Base-by-base conservation (phyloP, 1,140 invertebrate species). In the Atta colombica region DNA sequence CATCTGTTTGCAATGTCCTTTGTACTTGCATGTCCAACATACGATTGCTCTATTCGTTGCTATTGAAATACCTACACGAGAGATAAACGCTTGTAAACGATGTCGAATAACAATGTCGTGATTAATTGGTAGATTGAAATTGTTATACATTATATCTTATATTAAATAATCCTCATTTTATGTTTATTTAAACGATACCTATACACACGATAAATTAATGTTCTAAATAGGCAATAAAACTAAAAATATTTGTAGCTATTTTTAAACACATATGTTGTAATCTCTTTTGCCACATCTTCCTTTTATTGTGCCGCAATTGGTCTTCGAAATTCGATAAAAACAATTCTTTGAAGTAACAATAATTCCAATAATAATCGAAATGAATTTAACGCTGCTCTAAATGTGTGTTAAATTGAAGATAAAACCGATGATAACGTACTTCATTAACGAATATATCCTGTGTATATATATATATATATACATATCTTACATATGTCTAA, bases 11-110 rank as follows among this genome's bases (percentile, higher is more conserved):
- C 25, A 61, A 16, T 10, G 18, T 75, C 80, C 69, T 84, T 84
- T 84, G 80, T 75, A 63, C 58, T 31, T n/a, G 69, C 69, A 49
- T 71, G 69, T 75, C 39, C 69, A 14, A 84, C 45, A 61, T 84
- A 16, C 69, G 69, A 84, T 75, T 84, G 74, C 39, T 84, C 68
- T 16, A 74, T 18, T 84, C 55, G 39, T 35, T 3, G 55, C 69
- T 60, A 35, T 49, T 75, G 80, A 49, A 63, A 84, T 8, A 55
- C 51, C 69, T 51, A 12, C 39, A 31, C n/a, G 39, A 16, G 25
- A 74, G 25, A 61, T 84, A 84, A 84, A 35, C 45, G 55, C 55
- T 60, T 72, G 51, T 63, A 81, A 80, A 55, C 80, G 39, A 49
- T 16, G 80, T 12, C 68, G 35, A 61, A 84, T 63, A 51, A 35